Conservation (phyloP, 2,797 vertebrate genomes). For the Naso thynnoides region DNA sequence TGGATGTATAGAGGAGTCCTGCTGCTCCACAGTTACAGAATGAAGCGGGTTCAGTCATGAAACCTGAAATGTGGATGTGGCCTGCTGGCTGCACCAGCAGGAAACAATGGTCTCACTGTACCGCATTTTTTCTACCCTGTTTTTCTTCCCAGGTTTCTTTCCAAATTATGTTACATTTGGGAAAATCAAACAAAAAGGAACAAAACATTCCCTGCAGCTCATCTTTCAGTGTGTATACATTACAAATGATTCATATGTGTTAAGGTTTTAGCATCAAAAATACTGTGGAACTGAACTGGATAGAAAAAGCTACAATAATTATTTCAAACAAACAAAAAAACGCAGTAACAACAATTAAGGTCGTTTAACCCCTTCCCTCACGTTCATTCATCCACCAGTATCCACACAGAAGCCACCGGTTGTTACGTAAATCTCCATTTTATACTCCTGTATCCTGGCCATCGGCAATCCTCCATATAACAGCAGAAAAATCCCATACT, state of each 20-base stretch:
- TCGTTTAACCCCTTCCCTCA: too few relatives aligned
- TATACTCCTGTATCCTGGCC: too few relatives aligned
- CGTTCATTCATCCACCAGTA: too few relatives aligned
- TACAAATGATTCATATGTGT: not conserved
- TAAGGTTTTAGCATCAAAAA: not conserved
- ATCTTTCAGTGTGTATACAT: not conserved
- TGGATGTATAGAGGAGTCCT: conserved; percentile 37
- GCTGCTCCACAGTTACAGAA: conserved; percentile 41
- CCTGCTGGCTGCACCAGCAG: conserved; percentile 57
- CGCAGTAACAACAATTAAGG: too few relatives aligned
- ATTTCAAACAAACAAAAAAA: not conserved
- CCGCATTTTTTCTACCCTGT: conserved; percentile 44
- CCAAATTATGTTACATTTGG: conserved; percentile 25
- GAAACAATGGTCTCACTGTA: conserved; percentile 67
- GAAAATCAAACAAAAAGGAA: conserved; percentile 9
- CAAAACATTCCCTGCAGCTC: not conserved
- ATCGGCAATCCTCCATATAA: too few relatives aligned
- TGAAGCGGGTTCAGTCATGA: conserved; percentile 65
- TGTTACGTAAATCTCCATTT: too few relatives aligned
- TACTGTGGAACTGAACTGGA: not conserved
- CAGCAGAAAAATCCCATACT: too few relatives aligned
- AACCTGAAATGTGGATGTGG: conserved; percentile 75
- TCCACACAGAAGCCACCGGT: too few relatives aligned
- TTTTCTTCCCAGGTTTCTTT: conserved; percentile 42
- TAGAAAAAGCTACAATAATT: not conserved